phyloP scores from a whole-genome alignment of 2,888 invertebrate genomes.

The Phengaris arion region DNA sequence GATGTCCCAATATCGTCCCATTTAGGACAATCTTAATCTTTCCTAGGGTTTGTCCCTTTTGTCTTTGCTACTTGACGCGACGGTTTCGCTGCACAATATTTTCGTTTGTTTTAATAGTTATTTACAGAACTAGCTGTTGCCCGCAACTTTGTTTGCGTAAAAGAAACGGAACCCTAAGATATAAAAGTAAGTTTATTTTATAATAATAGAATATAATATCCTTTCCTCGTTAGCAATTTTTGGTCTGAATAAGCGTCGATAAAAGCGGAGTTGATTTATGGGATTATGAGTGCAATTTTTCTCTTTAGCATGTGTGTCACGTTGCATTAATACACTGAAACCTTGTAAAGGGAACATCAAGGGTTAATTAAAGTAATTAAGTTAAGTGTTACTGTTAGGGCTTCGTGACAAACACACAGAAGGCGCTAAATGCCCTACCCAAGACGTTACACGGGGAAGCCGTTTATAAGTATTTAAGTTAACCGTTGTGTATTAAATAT shows the following conservation, averaged over 20 bases:
- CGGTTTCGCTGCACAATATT: too few species aligned
- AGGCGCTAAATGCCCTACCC: conserved; percentile 16
- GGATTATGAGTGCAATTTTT: background rate
- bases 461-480: conserved; percentile 17
- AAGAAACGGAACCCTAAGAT: too few species aligned
- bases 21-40: too few species aligned
- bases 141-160: too few species aligned
- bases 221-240: background rate
- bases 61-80: too few species aligned
- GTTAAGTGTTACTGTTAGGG: conserved; percentile 22
- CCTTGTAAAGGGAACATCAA: conserved; percentile 18
- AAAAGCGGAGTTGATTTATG: background rate
- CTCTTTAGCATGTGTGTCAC: conserved; percentile 3
- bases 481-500: background rate
- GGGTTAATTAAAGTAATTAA: conserved; percentile 29
- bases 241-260: background rate
- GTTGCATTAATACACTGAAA: conserved; percentile 3
- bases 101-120: too few species aligned
- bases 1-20: too few species aligned
- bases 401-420: conserved; percentile 24
- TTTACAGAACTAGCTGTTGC: too few species aligned
- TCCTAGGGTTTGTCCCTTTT: too few species aligned
- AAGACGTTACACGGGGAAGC: conserved; percentile 1
- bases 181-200: too few species aligned
- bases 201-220: too few species aligned